Evolutionary conservation across 2,113 vertebrate species (phyloP), one percentile per base, ranked within the genome.

Genomic region (Osmerus mordax): DNA sequence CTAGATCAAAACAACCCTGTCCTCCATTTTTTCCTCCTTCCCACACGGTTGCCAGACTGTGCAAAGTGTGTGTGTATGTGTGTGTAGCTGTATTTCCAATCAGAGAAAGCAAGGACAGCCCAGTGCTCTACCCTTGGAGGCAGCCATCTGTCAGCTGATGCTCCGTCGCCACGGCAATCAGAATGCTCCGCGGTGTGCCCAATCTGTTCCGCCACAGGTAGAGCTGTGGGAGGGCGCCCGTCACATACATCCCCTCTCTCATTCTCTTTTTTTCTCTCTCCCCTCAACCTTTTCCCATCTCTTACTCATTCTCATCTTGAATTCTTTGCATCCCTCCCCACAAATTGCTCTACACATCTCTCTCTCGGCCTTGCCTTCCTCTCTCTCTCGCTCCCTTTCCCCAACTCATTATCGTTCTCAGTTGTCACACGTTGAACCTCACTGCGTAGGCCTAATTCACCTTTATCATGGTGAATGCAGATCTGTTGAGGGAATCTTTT

Each of bases 121-220:
- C 71, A 25, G 73, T 83, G 85, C 85, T 84, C 87, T 83, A 54
- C 77, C 70, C 87, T 89, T 29, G 67, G 80, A 89, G 91, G 88
- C 83, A 84, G 89, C 88, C 91, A 91, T 91, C 91, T 91, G 92
- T 91, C 89, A 85, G 86, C 83, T 86, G 86, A 87, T 77, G 86
- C 85, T 83, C 76, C 74, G 84, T 87, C 83, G 86, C 89, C 88
- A 82, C 87, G 28, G 87, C 88, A 87, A 89, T 89, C 87, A 87
- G 90, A 90, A 89, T 71, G 81, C 87, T 84, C 87, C 79, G 85
- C 76, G 77, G 89, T 85, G 61, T 70, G 86, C 88, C 90, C 91
- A 91, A 91, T 91, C 90, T 92, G 91, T 89, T 89, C 85, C 88
- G 72, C 90, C 84, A 80, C 92, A 91, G 90, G 91, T 86, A 87